Conservation (phyloP, 2,797 vertebrate genomes). For the Vultur gryphus region DNA sequence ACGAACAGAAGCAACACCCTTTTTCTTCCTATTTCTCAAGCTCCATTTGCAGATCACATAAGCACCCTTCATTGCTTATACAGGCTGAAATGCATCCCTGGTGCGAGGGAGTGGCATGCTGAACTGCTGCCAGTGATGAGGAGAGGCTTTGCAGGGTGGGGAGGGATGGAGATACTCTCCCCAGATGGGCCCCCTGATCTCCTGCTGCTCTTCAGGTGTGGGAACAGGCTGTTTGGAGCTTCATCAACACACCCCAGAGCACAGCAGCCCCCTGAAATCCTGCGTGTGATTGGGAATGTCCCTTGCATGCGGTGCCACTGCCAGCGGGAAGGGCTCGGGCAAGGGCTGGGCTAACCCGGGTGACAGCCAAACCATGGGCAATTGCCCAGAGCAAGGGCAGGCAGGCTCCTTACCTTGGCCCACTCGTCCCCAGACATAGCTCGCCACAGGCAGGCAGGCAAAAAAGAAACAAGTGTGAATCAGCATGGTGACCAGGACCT, state of each 20-base stretch:
- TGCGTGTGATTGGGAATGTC: neutral
- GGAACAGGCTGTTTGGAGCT: neutral
- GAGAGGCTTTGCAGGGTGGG: neutral
- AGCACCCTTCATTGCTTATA: neutral
- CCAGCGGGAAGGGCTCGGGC: fast-evolving
- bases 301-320: fast-evolving
- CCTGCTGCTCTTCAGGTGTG: neutral
- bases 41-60: neutral
- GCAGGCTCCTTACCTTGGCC: slow-evolving; percentile 56
- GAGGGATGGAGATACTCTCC: neutral
- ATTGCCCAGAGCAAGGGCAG: neutral
- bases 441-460: slow-evolving; percentile 36
- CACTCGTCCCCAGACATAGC: slow-evolving; percentile 13
- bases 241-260: neutral
- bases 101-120: neutral
- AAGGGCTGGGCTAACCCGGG: neutral
- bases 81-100: neutral
- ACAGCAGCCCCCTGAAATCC: neutral
- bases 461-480: slow-evolving; percentile 12
- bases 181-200: neutral
- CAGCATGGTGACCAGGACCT: slow-evolving; percentile 29
- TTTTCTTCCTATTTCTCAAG: neutral
- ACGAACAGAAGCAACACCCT: neutral
- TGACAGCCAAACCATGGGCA: fast-evolving
- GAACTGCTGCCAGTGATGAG: neutral